A percentile compares a stretch with the other conserved stretches of the same genome.
These are phyloP conservation scores for Ganaspis sp. DNA, from an alignment of 1,140 invertebrate genomes.

Conservation along the genomic window DNA sequence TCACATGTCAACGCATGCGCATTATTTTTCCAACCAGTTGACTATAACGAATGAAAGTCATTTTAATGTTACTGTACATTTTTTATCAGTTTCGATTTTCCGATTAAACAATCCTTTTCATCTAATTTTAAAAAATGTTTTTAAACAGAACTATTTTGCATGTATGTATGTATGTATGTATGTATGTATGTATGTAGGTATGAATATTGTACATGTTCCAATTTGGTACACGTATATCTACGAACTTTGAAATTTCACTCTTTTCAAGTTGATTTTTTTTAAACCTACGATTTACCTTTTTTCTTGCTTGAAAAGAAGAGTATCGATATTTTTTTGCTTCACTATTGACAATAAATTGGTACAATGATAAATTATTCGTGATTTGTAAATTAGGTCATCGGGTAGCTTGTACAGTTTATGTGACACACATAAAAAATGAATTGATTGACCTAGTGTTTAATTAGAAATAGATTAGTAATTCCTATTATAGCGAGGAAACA, in stretches of 20 bases:
- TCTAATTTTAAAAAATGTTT: neutral
- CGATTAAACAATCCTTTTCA: neutral
- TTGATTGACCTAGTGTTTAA: neutral
- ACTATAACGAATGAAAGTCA: neutral
- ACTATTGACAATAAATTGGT: too few species aligned
- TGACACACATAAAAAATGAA: neutral
- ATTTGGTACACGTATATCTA: too few species aligned
- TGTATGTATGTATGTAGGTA: too few species aligned
- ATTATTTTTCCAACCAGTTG: neutral
- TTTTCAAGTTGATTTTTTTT: too few species aligned
- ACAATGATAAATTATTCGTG: neutral
- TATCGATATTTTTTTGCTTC: too few species aligned
- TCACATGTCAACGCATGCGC: neutral
- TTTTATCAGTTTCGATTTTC: conserved; percentile 1
- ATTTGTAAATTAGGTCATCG: neutral
- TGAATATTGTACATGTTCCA: too few species aligned
- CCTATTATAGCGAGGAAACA: too few species aligned
- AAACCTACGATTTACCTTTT: too few species aligned
- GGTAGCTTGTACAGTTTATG: neutral
- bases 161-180: neutral
- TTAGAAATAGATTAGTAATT: neutral
- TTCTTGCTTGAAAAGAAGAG: too few species aligned
- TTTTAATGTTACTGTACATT: neutral
- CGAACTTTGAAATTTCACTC: too few species aligned
- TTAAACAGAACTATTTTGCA: neutral